These are phyloP conservation scores for Drosophila macrospina DNA, from an alignment of 2,888 invertebrate genomes.

Conservation along the genomic window DNA sequence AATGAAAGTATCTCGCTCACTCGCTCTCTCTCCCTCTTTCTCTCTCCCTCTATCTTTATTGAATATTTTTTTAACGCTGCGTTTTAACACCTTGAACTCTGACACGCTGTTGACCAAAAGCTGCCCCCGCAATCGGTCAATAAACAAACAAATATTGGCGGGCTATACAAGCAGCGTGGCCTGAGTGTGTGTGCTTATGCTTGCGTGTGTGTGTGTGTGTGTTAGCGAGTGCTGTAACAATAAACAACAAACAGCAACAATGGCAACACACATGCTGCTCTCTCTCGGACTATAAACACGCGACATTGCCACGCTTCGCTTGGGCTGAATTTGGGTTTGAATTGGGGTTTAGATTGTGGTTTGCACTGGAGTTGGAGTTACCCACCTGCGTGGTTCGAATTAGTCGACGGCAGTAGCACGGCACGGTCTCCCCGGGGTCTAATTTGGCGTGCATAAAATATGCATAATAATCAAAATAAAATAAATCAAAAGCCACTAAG, in stretches of 20 bases:
- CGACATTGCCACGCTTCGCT: constrained; percentile 63
- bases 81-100: constrained; percentile 51
- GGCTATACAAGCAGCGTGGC: constrained; percentile 66
- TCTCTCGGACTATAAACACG: constrained; percentile 62
- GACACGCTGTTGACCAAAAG: constrained; percentile 61
- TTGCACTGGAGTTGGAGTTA: constrained; percentile 8
- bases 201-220: constrained; percentile 31
- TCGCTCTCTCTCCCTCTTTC: neutral
- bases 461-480: constrained; percentile 81
- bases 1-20: neutral
- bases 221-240: constrained; percentile 64
- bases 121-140: constrained; percentile 73
- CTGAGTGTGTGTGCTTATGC: constrained; percentile 10
- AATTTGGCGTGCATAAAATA: constrained; percentile 72
- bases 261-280: constrained; percentile 51
- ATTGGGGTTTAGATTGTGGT: neutral
- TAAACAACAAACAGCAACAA: constrained; percentile 73
- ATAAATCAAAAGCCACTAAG: constrained; percentile 75
- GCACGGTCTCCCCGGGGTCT: constrained; percentile 59
- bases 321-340: constrained; percentile 11
- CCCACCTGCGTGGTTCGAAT: constrained; percentile 35
- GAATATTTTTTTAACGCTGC: constrained; percentile 38
- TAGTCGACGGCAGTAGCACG: constrained; percentile 35
- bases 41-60: neutral
- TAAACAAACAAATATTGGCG: constrained; percentile 78